Base-by-base conservation (phyloP, 2,113 vertebrate genomes). In the Cyprinodon brontotheroides region DNA sequence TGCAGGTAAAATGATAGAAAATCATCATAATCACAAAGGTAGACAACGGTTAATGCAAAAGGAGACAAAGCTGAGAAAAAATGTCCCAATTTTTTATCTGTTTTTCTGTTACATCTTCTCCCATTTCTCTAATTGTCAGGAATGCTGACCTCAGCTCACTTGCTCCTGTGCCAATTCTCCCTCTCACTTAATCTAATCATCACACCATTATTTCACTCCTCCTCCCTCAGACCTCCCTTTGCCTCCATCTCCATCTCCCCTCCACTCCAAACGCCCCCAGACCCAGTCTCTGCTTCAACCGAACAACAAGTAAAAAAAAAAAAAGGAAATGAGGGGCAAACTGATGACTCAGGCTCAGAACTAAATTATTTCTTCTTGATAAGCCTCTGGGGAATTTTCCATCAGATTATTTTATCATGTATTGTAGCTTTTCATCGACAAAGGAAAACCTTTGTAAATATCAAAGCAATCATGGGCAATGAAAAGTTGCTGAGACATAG, bases 151-250 rank as follows among this genome's bases (percentile, higher is more conserved):
- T 83, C 86, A 90, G 75, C 90, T 72, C 70, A 72, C 72, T 80
- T 43, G 68, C 81, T 85, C 70, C 75, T 53, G 68, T 71, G 84
- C 82, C 86, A 89, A 71, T 77, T 87, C 69, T 83, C 79, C 69
- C 72, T 89, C 85, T 78, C 80, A 75, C 82, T 86, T 89, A 83
- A 90, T 91, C 80, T 89, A 89, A 91, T 91, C 85, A 85, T 83
- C 83, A 81, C 86, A 71, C 77, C 69, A 81, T 89, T 91, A 91
- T 91, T 87, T 74, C 72, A 82, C 82, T 83, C 77, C 65, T 68
- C 78, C 69, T 78, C 70, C 50, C 62, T 78, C 69, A 78, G 68
- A 70, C 79, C 79, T 76, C 74, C 65, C 65, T 65, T 50, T 73
- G 29, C 69, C 67, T 39, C 60, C 53, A 29, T 69, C 64, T 22